A percentile compares a stretch with the other conserved stretches of the same genome.
Conservation (phyloP, 2,113 vertebrate species). For the Callipepla californica region DNA sequence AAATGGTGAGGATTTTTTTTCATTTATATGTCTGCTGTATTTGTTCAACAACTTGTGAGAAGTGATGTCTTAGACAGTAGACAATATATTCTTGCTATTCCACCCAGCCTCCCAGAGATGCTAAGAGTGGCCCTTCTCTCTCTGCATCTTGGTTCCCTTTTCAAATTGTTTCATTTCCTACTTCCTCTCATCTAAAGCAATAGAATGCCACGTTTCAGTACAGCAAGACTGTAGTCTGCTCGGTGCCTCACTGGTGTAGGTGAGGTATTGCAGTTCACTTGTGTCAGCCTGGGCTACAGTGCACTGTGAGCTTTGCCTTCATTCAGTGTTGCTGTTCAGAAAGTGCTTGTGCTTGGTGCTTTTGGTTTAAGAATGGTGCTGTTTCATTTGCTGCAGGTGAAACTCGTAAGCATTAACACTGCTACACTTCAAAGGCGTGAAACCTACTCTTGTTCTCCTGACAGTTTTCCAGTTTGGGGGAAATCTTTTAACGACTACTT, state of each 20-base stretch:
- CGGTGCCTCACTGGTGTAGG: rapidly evolving
- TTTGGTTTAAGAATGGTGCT: background rate
- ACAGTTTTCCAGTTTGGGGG: background rate
- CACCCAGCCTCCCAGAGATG: background rate
- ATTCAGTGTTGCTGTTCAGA: background rate
- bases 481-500: background rate
- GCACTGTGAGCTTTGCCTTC: background rate
- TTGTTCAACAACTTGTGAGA: background rate
- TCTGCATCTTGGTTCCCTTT: background rate
- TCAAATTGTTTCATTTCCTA: background rate
- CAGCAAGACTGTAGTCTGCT: too few relatives aligned
- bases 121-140: background rate
- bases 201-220: background rate
- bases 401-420: background rate
- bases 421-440: background rate
- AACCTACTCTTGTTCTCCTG: background rate
- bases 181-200: background rate
- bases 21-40: background rate
- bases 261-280: background rate
- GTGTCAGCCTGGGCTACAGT: background rate
- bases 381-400: background rate
- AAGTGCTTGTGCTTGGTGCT: background rate
- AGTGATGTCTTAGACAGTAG: background rate
- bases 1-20: conserved; percentile 44
- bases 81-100: background rate